A percentile compares a stretch with the other conserved stretches of the same genome.
Conservation (phyloP, 2,888 invertebrate genomes). For the Folsomia candida region DNA sequence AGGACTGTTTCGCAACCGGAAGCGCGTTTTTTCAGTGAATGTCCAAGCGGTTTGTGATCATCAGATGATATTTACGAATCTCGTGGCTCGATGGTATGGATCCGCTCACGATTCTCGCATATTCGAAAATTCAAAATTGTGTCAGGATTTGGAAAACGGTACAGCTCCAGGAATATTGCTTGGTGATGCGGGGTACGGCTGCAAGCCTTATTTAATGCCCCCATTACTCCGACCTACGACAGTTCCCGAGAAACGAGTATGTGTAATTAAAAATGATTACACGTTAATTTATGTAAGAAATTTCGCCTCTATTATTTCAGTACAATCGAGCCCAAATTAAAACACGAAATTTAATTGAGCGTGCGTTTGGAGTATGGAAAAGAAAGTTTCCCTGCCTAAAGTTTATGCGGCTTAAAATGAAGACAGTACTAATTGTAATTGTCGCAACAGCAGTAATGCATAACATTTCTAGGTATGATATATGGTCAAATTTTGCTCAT, state of each 20-base stretch:
- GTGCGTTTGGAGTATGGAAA: conserved; percentile 29
- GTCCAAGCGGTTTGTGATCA: conserved; percentile 30
- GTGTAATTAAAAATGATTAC: neutral
- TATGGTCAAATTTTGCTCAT: neutral
- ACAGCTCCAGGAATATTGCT: conserved; percentile 18
- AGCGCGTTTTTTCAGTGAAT: conserved; percentile 27
- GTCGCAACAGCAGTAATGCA: conserved; percentile 26
- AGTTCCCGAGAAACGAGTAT: neutral
- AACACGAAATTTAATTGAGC: conserved; percentile 19
- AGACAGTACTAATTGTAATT: conserved; percentile 18
- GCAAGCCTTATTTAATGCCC: too few relatives aligned
- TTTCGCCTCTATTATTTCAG: neutral
- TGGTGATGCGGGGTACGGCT: conserved; percentile 27
- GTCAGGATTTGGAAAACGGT: neutral
- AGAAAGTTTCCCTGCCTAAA: conserved; percentile 21
- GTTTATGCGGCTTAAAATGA: conserved; percentile 11
- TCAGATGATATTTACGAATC: conserved; percentile 20
- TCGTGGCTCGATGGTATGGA: conserved; percentile 31
- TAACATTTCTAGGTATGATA: conserved; percentile 20
- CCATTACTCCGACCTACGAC: neutral
- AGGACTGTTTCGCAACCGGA: conserved; percentile 32
- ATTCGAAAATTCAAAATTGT: conserved; percentile 12
- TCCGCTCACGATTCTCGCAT: conserved; percentile 30
- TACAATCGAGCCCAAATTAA: conserved; percentile 19
- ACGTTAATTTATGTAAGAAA: too few relatives aligned